Conservation (phyloP, 2,113 vertebrate genomes). For the Phrynosoma platyrhinos region DNA sequence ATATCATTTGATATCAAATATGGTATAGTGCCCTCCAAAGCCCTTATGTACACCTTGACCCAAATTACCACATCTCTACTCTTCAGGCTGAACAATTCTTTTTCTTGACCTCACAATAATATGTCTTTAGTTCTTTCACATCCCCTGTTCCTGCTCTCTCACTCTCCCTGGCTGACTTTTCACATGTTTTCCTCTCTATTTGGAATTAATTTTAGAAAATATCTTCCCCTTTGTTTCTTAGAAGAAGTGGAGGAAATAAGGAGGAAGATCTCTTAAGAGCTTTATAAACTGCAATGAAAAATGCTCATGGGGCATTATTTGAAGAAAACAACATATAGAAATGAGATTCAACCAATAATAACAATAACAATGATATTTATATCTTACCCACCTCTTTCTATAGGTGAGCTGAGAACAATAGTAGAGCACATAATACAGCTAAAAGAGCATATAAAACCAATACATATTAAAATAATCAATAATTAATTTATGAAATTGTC, state of each 20-base stretch:
- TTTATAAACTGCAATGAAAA: not conserved
- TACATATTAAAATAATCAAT: too few relatives aligned
- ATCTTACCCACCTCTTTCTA: too few relatives aligned
- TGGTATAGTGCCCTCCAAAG: not conserved
- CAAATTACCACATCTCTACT: not conserved
- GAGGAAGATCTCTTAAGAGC: not conserved
- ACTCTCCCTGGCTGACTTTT: not conserved
- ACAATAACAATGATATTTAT: too few relatives aligned
- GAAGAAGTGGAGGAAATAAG: not conserved
- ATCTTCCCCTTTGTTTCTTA: not conserved
- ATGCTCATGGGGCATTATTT: not conserved
- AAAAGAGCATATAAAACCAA: too few relatives aligned
- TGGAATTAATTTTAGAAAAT: not conserved
- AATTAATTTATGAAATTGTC: not conserved
- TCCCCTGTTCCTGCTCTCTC: constrained; percentile 4
- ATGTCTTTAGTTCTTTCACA: not conserved
- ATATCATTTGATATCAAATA: not conserved
- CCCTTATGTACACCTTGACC: not conserved
- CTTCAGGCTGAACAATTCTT: constrained; percentile 11
- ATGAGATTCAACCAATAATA: not conserved
- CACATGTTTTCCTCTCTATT: not conserved
- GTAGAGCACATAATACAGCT: too few relatives aligned
- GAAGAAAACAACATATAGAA: not conserved
- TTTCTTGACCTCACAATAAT: constrained; percentile 27
- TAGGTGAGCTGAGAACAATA: too few relatives aligned